Base-by-base conservation (phyloP, 2,113 vertebrate genomes). In the Stercorarius parasiticus region DNA sequence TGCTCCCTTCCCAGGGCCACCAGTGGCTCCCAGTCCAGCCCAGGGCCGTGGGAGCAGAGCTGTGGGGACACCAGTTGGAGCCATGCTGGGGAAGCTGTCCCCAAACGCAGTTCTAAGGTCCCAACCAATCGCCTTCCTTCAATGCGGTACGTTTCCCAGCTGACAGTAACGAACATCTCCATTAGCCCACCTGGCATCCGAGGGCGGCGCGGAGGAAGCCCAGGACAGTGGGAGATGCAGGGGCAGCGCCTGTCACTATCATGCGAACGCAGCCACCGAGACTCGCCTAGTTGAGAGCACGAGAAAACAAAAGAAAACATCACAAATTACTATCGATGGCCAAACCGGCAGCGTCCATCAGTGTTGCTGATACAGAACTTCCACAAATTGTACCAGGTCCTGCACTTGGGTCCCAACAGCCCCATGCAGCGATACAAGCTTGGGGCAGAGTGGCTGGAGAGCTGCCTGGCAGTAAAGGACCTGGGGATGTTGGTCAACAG, bases 211-310 rank as follows among this genome's bases (percentile, higher is more conserved):
- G 98, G 76, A 99, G 98, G 96, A 99, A 99, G 80, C 99, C 98
- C 95, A 99, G 98, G 43, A 99, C 99, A 0, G 97, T 97, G 0
- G 99, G 99, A 18, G 99, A 99, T 0, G 99, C 99, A 0, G 99
- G 99, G 52, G 99, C 99, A 15, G 99, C 99, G 17, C 99, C 99
- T 1, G 99, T 99, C 29, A 99, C 99, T 13, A 99, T 99, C 99
- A 99, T 99, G 72, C 99, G 98, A 72, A 99, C 97, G 26, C 98
- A 97, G 0, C 99, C 99, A 0, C 99, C 99, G 5, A 99, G 98
- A 77, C 98, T 99, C 34, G 98, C 99, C 99, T 99, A 97, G 61
- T 29, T 27, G 32, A 89, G 1, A 66, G 73, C 27, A 52, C 20
- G 18, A 74, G 61, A 11, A 45, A 53, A 61, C 14, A 36, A 26